A percentile compares a stretch with the other conserved stretches of the same genome.
phyloP scores from a whole-genome alignment of 2,888 invertebrate species.

The Philaethria dido region DNA sequence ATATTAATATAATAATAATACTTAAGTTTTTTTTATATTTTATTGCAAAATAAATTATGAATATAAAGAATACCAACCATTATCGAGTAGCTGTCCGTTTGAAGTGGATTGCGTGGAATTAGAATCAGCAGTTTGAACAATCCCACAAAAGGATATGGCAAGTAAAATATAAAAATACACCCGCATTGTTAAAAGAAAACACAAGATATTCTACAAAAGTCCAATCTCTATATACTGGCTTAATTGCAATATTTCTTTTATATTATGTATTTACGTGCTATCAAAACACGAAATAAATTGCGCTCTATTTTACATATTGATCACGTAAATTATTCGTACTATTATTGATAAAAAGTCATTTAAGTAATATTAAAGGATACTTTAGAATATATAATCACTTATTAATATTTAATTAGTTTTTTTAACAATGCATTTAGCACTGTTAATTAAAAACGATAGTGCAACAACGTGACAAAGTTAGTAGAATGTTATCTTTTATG shows the following conservation, averaged over 20 bases:
- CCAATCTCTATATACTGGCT: no score
- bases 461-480: no score
- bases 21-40: neutral
- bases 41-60: neutral
- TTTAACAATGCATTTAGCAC: no score
- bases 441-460: no score
- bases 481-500: no score
- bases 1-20: neutral
- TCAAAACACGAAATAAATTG: neutral
- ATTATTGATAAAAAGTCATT: slow-evolving; percentile 1
- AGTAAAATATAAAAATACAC: slow-evolving; percentile 3
- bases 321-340: neutral
- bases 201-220: neutral
- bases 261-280: neutral
- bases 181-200: neutral
- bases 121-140: neutral
- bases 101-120: neutral
- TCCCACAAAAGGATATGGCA: neutral
- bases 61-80: neutral
- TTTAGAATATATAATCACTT: no score
- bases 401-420: no score
- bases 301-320: neutral
- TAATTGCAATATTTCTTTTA: neutral
- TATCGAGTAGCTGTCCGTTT: neutral
- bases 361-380: neutral